Evolutionary conservation across 1,140 invertebrate species (phyloP), one percentile per base, ranked within the genome.

Genomic region (Drosophila rufa): DNA sequence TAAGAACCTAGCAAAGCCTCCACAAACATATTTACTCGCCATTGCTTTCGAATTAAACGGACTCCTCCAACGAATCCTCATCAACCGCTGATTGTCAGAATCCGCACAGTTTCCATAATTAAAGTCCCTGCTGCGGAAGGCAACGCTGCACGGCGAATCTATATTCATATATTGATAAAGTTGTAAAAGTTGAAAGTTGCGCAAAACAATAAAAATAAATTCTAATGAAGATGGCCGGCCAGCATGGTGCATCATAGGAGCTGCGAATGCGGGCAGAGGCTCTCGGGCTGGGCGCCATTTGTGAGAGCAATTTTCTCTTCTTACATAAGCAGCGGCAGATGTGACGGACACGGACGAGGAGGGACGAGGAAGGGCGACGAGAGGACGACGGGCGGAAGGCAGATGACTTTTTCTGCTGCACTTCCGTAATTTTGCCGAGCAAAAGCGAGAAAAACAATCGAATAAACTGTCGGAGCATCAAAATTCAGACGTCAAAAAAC

Each of bases 161-260:
- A 84, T 90, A 89, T 89, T 90, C 84, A 89, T 89, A 89, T 89
- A 89, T 89, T 89, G 84, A 89, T 89, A 89, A 89, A 89, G 84
- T 90, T 89, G 84, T 84, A 90, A 81, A 90, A 89, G 84, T 89
- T 79, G 80, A 89, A 89, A 89, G 85, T 89, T 89, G 85, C 80
- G 80, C 84, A 90, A 84, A 89, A 89, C 84, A 89, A 89, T 89
- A 89, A 89, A 89, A 89, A 89, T 89, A 89, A 87, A 87, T 87
- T 87, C 84, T 84, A 87, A 87, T 87, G 84, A 87, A 89, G 84
- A 89, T 89, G 80, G 78, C 85, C 69, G 80, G 74, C 68, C 84
- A 89, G 80, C 73, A 89, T 89, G 84, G 85, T 82, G 85, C 78
- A 78, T 64, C 60, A 42, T 8, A 59, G 75, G 48, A 64, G 56